Conservation (phyloP, 2,888 invertebrate genomes). For the Drosophila kuntzei region DNA sequence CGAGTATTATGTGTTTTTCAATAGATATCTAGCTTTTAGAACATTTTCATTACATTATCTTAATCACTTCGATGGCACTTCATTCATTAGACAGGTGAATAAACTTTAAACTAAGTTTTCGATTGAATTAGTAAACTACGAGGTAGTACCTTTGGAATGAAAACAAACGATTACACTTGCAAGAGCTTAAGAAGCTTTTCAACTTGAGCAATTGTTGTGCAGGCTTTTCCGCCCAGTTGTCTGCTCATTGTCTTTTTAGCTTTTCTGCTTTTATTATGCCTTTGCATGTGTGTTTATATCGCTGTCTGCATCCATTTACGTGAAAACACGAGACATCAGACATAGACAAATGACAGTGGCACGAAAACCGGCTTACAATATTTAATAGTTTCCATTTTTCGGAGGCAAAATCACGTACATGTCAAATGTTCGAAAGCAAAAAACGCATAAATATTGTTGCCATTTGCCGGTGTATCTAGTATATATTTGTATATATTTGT, state of each 20-base stretch:
- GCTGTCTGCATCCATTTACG: slow-evolving; percentile 20
- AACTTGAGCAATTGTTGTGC: background rate
- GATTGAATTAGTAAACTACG: slow-evolving; percentile 1
- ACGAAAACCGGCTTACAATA: slow-evolving; percentile 24
- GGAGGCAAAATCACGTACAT: slow-evolving; percentile 35
- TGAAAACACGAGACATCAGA: slow-evolving; percentile 1
- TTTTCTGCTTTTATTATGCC: background rate
- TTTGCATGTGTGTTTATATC: slow-evolving; percentile 16
- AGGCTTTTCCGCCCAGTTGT: slow-evolving; percentile 5
- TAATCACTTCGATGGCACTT: slow-evolving; percentile 6
- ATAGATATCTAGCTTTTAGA: background rate
- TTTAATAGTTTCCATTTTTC: slow-evolving; percentile 27
- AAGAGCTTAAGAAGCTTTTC: background rate
- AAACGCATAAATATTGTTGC: slow-evolving; percentile 26
- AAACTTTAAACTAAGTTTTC: slow-evolving; percentile 8
- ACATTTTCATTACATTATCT: background rate
- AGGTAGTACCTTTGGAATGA: background rate
- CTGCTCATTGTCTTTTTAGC: slow-evolving; percentile 4
- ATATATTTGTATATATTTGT: slow-evolving; percentile 12
- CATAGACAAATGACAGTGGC: slow-evolving; percentile 28
- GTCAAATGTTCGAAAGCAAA: slow-evolving; percentile 11
- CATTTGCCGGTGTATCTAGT: slow-evolving; percentile 15
- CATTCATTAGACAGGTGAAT: slow-evolving; percentile 1
- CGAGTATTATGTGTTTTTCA: background rate
- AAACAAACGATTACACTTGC: background rate